These are phyloP conservation scores for Triops cancriformis DNA, from an alignment of 1,140 invertebrate genomes.

Conservation along the genomic window DNA sequence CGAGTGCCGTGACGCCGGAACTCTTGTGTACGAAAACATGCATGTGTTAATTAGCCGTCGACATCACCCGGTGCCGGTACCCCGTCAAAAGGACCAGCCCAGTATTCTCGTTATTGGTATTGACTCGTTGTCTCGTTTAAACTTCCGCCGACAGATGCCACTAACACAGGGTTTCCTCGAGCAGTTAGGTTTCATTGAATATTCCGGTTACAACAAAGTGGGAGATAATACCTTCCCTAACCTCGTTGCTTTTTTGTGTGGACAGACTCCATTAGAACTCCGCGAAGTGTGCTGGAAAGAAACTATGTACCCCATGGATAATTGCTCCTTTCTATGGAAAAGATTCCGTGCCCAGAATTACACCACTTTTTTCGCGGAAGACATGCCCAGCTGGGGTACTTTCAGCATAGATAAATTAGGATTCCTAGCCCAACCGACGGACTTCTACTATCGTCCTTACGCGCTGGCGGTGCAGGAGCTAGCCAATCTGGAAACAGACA, in stretches of 20 bases:
- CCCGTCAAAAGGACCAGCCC: background rate
- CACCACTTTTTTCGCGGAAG: constrained; percentile 35
- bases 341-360: constrained; percentile 32
- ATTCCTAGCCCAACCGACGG: constrained; percentile 33
- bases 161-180: background rate
- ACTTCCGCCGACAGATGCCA: background rate
- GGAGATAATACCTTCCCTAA: constrained; percentile 39
- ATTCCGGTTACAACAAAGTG: constrained; percentile 37
- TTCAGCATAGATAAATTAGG: constrained; percentile 35
- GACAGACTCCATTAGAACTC: constrained; percentile 30
- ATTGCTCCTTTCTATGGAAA: constrained; percentile 40
- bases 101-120: background rate
- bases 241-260: constrained; percentile 33
- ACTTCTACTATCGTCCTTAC: background rate
- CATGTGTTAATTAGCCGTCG: background rate
- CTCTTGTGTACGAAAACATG: background rate
- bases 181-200: constrained; percentile 29
- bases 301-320: constrained; percentile 36
- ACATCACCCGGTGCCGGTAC: background rate
- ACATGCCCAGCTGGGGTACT: constrained; percentile 33
- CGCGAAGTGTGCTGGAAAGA: background rate
- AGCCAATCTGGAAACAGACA: background rate
- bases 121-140: background rate
- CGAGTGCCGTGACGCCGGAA: background rate
- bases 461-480: background rate